phyloP scores from a whole-genome alignment of 2,797 vertebrate species.

The Lithobates pipiens region DNA sequence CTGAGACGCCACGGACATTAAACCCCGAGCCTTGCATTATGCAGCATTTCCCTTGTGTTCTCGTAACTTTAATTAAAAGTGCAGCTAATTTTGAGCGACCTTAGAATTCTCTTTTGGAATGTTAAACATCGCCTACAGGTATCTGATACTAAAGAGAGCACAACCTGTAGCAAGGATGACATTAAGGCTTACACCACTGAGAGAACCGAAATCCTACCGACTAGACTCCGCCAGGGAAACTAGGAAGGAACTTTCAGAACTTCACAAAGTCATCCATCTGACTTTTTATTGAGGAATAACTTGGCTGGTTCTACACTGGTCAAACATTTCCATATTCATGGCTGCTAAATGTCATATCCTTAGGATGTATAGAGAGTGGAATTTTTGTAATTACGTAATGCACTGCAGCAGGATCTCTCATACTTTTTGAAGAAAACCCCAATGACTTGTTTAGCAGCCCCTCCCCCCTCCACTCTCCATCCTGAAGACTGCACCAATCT shows the following conservation, averaged over 20 bases:
- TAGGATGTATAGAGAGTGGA: not conserved
- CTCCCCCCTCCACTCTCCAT: too few relatives aligned
- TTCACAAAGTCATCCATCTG: not conserved
- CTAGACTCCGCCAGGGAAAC: slow-evolving; percentile 3
- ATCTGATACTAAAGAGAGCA: not conserved
- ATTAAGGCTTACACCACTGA: slow-evolving; percentile 19
- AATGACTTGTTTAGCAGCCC: too few relatives aligned
- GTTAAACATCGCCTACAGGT: slow-evolving; percentile 37
- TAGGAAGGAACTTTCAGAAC: not conserved
- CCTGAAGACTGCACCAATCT: too few relatives aligned
- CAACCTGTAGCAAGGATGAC: slow-evolving; percentile 27
- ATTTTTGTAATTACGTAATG: too few relatives aligned
- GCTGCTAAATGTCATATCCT: not conserved
- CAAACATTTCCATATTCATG: not conserved
- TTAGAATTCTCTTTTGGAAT: slow-evolving; percentile 40
- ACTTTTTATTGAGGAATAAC: not conserved
- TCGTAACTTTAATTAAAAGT: slow-evolving; percentile 64
- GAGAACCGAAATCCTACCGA: not conserved
- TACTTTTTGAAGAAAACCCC: too few relatives aligned
- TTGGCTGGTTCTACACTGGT: not conserved
- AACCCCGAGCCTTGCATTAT: slow-evolving; percentile 39
- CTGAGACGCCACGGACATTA: slow-evolving; percentile 53
- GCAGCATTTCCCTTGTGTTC: slow-evolving; percentile 31
- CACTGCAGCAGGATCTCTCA: too few relatives aligned
- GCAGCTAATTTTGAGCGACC: slow-evolving; percentile 64